A percentile compares a stretch with the other conserved stretches of the same genome.
These are phyloP conservation scores for Luidia sarsii DNA, from an alignment of 53 echinoderm and acorn worm genomes.

Conservation along the genomic window DNA sequence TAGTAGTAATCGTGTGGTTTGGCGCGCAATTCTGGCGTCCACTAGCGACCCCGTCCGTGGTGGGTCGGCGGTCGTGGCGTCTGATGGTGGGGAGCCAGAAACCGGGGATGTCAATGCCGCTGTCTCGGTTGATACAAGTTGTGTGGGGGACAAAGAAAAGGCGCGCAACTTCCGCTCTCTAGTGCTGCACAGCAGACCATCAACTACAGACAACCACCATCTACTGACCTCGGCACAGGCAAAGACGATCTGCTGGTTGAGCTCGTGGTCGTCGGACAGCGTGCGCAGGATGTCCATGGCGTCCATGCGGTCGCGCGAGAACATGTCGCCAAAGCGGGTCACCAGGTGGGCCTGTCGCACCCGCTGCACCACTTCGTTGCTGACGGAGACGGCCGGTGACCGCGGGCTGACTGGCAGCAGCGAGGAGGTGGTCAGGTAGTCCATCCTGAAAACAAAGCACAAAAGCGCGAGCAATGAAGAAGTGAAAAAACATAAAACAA, in stretches of 20 bases:
- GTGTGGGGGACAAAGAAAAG: too few relatives aligned
- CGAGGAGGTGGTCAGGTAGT: slow-evolving; percentile 59
- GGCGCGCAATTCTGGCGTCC: too few relatives aligned
- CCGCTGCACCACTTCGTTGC: slow-evolving; percentile 83
- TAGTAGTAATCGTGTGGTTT: too few relatives aligned
- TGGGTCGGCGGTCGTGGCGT: too few relatives aligned
- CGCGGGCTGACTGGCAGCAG: slow-evolving; percentile 39
- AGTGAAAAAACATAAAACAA: too few relatives aligned
- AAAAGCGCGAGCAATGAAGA: neutral
- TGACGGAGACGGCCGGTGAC: slow-evolving; percentile 31
- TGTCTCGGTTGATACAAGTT: too few relatives aligned
- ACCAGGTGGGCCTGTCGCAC: slow-evolving; percentile 87
- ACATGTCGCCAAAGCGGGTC: slow-evolving; percentile 90
- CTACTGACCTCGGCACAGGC: slow-evolving; percentile 84
- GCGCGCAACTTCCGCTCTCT: too few relatives aligned
- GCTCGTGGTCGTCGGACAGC: slow-evolving; percentile 92
- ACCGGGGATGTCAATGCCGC: too few relatives aligned
- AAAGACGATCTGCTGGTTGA: slow-evolving; percentile 93
- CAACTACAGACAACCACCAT: too few relatives aligned
- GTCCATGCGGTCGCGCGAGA: slow-evolving; percentile 89
- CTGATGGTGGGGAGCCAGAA: too few relatives aligned
- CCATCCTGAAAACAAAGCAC: slow-evolving; percentile 43
- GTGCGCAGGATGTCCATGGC: slow-evolving; percentile 92
- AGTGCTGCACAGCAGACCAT: too few relatives aligned
- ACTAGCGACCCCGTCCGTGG: too few relatives aligned